phyloP scores from a whole-genome alignment of 2,797 vertebrate genomes.

The Potorous gilbertii region DNA sequence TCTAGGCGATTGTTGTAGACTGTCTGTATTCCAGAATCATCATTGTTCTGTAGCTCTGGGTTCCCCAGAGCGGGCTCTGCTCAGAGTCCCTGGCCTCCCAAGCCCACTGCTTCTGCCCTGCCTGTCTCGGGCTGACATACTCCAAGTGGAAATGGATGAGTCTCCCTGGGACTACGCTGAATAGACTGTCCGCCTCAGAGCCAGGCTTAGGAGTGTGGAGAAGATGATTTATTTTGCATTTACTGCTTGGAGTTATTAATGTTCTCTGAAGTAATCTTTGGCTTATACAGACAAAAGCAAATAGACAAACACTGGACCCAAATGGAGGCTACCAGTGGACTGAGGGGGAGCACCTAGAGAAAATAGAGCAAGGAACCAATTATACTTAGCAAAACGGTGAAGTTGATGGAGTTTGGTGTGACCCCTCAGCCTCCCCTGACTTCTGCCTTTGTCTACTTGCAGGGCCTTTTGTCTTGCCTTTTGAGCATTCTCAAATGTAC shows the following conservation, averaged over 20 bases:
- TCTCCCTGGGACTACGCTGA: constrained; percentile 28
- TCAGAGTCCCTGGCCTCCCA: neutral
- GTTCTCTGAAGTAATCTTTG: constrained; percentile 1
- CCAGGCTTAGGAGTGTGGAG: constrained; percentile 14
- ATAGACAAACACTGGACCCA: neutral
- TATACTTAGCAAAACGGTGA: constrained; percentile 10
- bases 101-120: constrained; percentile 21
- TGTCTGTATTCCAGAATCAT: neutral
- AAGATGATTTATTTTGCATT: constrained; percentile 30
- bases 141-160: neutral
- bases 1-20: neutral
- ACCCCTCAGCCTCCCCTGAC: neutral
- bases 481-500: neutral
- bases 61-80: neutral
- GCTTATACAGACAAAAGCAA: constrained; percentile 8
- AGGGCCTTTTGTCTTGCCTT: neutral
- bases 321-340: constrained; percentile 6
- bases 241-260: constrained; percentile 2
- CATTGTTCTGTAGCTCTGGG: neutral
- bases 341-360: neutral
- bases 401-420: neutral
- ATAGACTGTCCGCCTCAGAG: neutral
- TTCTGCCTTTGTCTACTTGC: neutral
- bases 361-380: neutral
- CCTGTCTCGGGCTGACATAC: neutral